Base-by-base conservation (phyloP, 2,797 vertebrate species). In the Hippoglossus hippoglossus region DNA sequence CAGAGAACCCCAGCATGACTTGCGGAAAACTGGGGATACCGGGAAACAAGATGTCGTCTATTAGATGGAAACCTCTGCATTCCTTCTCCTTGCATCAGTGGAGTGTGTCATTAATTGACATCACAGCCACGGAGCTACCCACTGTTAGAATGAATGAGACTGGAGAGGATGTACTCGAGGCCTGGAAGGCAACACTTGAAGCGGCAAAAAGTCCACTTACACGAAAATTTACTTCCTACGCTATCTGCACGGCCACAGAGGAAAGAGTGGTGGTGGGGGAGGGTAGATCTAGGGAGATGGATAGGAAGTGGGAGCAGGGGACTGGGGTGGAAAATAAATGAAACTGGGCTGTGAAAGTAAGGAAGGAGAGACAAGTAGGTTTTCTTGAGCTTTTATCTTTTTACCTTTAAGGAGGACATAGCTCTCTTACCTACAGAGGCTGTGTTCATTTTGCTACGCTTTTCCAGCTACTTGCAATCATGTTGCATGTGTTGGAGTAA, bases 61-160 rank as follows among this genome's bases (percentile, higher is more conserved):
- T 71, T 67, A 67, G 75, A 70, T 66, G 75, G 46, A 67, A 73
- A 69, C 73, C 69, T 71, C 55, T 63, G 67, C 73, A 57, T 4
- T 16, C 72, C 62, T 64, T 41, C 52, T 70, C 65, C 63, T 34
- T 67, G 85, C 82, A 81, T 67, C 80, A 87, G 60, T 81, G 75
- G 75, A 79, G 73, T 69, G 82, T 77, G 76, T 85, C 80, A 85
- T 87, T 87, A 85, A 80, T 46, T 46, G 16, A 46, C 44, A 46
- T 46, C 44, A 19, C 6, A 46, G 44, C 44, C 44, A 46, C 69
- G 66, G 66, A 79, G 73, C 67, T 64, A 56, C 49, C 75, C 67
- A 41, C 77, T 46, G 54, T 65, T 52, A 26, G 60, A 63, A 63
- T 71, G 68, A 76, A 69, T 69, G 55, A 74, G 58, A 46, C 15